Evolutionary conservation across 1,140 invertebrate genomes (phyloP), one percentile per base, ranked within the genome.

Genomic region (Hesperophylax magnus): DNA sequence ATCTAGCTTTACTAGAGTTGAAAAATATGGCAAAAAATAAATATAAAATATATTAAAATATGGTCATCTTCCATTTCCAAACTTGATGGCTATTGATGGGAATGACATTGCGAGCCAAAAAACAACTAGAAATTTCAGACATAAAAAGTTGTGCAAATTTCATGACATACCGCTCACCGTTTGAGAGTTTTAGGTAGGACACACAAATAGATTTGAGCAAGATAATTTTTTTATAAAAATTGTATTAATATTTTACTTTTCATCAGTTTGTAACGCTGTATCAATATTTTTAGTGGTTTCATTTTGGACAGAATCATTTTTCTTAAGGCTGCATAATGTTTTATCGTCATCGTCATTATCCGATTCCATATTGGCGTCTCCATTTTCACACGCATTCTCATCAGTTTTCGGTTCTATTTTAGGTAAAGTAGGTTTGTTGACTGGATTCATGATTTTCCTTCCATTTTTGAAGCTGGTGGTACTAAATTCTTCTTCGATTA

Each of bases 361-460:
- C 27, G 80, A 81, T 22, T 84, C 82, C 20, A 79, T 74, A 54
- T 80, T 79, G 18, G 79, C 34, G 2, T 78, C 71, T 6, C 80
- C 78, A 63, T 84, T 81, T 65, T 81, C 80, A 78, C 61, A 77
- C 11, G 74, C 27, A 17, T 60, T 77, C 15, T 79, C 82, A 17
- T 84, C 80, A 17, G 60, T 71, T 80, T 84, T 84, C 1, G 75
- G 24, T 58, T 84, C 82, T 56, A 80, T 84, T 63, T 84, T 84
- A 34, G 79, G 17, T 18, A 53, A 24, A 17, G 47, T 1, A 8
- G 47, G 8, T 67, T 74, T 84, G n/a, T 77, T 54, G 6, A 63
- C 9, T 60, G 75, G 75, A 24, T 54, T 52, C 27, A 61, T 22
- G 47, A 58, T 20, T 53, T 75, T 80, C 74, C 34, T 78, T 24